A percentile compares a stretch with the other conserved stretches of the same genome.
These are phyloP conservation scores for Ips typographus DNA, from an alignment of 1,140 invertebrate genomes.

Conservation along the genomic window DNA sequence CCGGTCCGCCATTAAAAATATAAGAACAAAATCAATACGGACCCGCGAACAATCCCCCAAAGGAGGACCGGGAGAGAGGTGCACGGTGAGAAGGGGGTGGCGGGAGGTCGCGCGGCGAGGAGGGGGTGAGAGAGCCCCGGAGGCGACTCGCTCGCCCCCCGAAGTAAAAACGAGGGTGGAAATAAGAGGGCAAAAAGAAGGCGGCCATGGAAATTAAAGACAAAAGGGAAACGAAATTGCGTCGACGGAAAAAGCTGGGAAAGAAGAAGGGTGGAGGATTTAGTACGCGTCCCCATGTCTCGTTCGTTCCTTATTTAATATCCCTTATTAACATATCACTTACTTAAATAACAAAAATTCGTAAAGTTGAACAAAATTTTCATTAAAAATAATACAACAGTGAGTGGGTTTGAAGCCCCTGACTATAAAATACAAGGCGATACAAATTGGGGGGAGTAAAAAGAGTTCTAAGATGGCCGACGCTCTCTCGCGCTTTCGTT, in stretches of 20 bases:
- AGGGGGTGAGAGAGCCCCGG: constrained; percentile 11
- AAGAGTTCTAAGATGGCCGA: constrained; percentile 38
- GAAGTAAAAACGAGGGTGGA: constrained; percentile 37
- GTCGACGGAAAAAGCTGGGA: constrained; percentile 35
- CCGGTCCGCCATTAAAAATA: constrained; percentile 32
- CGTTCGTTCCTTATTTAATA: no score
- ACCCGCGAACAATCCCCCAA: constrained; percentile 32
- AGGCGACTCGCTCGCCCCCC: constrained; percentile 21
- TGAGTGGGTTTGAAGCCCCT: constrained; percentile 1
- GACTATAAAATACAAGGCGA: constrained; percentile 21
- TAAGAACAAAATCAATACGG: constrained; percentile 34
- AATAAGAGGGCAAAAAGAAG: constrained; percentile 39
- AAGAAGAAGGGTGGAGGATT: constrained; percentile 23
- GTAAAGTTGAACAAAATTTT: no score
- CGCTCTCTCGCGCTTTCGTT: constrained; percentile 37
- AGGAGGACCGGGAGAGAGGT: constrained; percentile 12
- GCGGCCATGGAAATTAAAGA: constrained; percentile 39
- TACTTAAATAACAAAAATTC: no score
- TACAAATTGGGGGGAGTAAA: constrained; percentile 15
- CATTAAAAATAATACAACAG: not conserved
- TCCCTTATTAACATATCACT: no score
- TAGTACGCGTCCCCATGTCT: constrained; percentile 6
- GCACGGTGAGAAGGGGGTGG: constrained; percentile 4
- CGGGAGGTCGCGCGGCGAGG: constrained; percentile 7
- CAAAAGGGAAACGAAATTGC: constrained; percentile 39